A percentile compares a stretch with the other conserved stretches of the same genome.
phyloP scores from a whole-genome alignment of 1,140 invertebrate species.

The Micrasema minimum region DNA sequence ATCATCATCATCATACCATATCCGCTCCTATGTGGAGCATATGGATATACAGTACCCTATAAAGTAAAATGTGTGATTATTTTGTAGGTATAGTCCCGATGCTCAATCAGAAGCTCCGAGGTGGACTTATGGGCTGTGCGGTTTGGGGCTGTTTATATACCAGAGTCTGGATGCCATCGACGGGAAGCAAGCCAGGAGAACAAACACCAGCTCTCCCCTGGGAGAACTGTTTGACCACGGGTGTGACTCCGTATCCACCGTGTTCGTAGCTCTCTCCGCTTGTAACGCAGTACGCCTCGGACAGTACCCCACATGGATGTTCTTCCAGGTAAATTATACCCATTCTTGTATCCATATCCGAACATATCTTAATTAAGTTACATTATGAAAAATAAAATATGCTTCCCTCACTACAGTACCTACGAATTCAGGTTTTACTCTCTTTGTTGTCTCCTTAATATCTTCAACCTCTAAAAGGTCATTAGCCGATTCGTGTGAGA shows the following conservation, averaged over 20 bases:
- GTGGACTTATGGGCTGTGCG: conserved; percentile 93
- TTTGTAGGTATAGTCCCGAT: conserved; percentile 72
- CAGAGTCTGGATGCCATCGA: conserved; percentile 99
- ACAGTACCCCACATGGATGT: conserved; percentile 90
- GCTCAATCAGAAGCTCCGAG: conserved; percentile 80
- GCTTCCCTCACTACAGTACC: too few species aligned
- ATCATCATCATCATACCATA: too few species aligned
- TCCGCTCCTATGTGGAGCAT: too few species aligned
- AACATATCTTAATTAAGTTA: too few species aligned
- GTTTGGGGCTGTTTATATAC: conserved; percentile 95
- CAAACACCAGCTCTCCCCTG: conserved; percentile 89
- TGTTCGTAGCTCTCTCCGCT: conserved; percentile 94
- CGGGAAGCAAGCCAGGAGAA: conserved; percentile 98
- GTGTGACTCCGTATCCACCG: conserved; percentile 96
- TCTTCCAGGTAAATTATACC: conserved; percentile 76
- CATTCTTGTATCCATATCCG: too few species aligned
- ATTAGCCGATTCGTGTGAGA: too few species aligned
- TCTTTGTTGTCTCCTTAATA: too few species aligned
- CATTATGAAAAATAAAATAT: too few species aligned
- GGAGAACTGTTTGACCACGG: conserved; percentile 99
- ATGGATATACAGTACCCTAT: too few species aligned
- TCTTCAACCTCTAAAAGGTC: too few species aligned
- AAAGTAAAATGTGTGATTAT: conserved; percentile 14
- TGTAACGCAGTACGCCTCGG: conserved; percentile 93
- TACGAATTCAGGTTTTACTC: too few species aligned